phyloP scores from a whole-genome alignment of 2,888 invertebrate species.

The Dynastes maya region DNA sequence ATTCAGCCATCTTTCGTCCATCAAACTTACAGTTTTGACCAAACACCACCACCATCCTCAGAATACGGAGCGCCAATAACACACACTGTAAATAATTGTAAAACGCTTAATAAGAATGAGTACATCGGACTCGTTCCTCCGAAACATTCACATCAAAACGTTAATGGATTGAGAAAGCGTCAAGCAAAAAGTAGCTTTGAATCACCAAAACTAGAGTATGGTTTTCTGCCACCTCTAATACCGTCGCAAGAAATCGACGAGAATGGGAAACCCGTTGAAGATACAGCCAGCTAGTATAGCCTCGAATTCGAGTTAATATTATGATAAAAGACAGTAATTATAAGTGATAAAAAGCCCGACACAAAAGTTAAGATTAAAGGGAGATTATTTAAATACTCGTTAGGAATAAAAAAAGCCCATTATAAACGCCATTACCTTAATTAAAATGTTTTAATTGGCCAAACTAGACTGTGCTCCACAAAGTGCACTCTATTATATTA shows the following conservation, averaged over 20 bases:
- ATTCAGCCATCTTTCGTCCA: background rate
- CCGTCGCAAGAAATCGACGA: constrained; percentile 88
- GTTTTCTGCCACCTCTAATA: constrained; percentile 86
- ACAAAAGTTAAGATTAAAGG: background rate
- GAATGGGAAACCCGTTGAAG: constrained; percentile 77
- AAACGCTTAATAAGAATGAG: constrained; percentile 58
- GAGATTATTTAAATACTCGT: background rate
- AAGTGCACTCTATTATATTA: background rate
- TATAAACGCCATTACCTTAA: constrained; percentile 19
- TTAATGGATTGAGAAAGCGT: constrained; percentile 60
- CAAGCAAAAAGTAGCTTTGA: constrained; percentile 73
- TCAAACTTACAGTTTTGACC: constrained; percentile 26
- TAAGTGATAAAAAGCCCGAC: constrained; percentile 1
- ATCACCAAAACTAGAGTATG: constrained; percentile 83
- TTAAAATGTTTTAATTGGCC: constrained; percentile 1
- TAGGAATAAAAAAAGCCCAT: constrained; percentile 1
- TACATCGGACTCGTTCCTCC: constrained; percentile 74
- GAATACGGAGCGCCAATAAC: constrained; percentile 52
- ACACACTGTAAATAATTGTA: constrained; percentile 51
- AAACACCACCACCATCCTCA: constrained; percentile 50
- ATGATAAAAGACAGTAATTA: constrained; percentile 9
- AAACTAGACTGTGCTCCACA: background rate
- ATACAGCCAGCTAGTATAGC: background rate
- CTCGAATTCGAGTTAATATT: background rate
- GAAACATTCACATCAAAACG: constrained; percentile 61